These are phyloP conservation scores for Eulimnadia texana DNA, from an alignment of 1,140 invertebrate species.

Conservation along the genomic window DNA sequence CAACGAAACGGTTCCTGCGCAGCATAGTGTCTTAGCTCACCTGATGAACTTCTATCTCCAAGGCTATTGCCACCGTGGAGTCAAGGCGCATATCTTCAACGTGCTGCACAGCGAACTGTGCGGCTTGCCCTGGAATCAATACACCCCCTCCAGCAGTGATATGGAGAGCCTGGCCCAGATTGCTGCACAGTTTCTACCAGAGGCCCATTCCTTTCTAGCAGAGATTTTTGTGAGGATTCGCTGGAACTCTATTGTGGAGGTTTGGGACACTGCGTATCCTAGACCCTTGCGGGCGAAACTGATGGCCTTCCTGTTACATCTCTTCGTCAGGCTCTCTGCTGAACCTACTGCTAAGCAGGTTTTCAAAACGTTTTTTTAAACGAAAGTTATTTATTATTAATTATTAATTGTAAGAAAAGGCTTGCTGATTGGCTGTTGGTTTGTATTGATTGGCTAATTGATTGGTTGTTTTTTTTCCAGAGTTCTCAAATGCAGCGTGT, in stretches of 20 bases:
- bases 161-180: slow-evolving; percentile 51
- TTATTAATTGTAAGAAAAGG: too few species aligned
- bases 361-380: slow-evolving; percentile 8
- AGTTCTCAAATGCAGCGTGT: slow-evolving; percentile 37
- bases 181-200: slow-evolving; percentile 49
- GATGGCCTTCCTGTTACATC: slow-evolving; percentile 41
- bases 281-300: slow-evolving; percentile 29
- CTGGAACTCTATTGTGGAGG: slow-evolving; percentile 36
- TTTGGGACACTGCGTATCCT: slow-evolving; percentile 18
- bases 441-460: background rate
- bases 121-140: slow-evolving; percentile 53
- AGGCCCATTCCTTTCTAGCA: slow-evolving; percentile 52
- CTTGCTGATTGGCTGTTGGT: too few species aligned
- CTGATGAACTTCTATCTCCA: slow-evolving; percentile 1
- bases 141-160: slow-evolving; percentile 48
- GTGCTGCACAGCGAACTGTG: slow-evolving; percentile 50
- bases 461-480: slow-evolving; percentile 23
- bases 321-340: slow-evolving; percentile 51
- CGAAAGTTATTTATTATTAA: background rate
- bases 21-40: slow-evolving; percentile 5
- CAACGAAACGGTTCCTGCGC: slow-evolving; percentile 1
- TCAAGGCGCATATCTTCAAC: slow-evolving; percentile 26
- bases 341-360: slow-evolving; percentile 52
- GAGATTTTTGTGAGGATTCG: slow-evolving; percentile 47
- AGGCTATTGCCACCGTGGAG: background rate